phyloP scores from a whole-genome alignment of 2,888 invertebrate species.

The Machimus rusticus region DNA sequence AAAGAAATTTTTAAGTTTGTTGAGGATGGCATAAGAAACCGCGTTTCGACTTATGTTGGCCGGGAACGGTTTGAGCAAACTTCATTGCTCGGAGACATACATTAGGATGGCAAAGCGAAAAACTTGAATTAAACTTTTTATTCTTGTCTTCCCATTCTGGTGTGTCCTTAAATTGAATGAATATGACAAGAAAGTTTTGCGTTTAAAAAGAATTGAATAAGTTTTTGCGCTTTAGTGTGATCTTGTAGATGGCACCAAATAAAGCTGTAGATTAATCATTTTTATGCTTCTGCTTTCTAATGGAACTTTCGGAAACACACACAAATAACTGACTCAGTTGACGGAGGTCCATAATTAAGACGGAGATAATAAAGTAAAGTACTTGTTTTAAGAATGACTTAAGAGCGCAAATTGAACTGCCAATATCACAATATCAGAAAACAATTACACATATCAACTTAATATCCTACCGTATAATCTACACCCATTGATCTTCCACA shows the following conservation, averaged over 20 bases:
- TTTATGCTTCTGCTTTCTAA: neutral
- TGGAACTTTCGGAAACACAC: neutral
- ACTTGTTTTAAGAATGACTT: neutral
- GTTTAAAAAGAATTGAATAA: conserved; percentile 30
- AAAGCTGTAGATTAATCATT: conserved; percentile 14
- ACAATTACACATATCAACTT: conserved; percentile 22
- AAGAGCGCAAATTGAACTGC: neutral
- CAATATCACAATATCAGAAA: neutral
- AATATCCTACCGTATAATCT: conserved; percentile 25
- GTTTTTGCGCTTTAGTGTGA: neutral
- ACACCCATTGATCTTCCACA: conserved; percentile 4
- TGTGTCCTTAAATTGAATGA: conserved; percentile 17
- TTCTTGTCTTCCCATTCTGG: neutral
- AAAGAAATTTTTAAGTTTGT: neutral
- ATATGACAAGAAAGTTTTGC: conserved; percentile 37
- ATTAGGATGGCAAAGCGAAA: neutral
- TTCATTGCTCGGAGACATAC: neutral
- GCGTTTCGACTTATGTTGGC: neutral
- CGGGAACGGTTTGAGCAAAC: neutral
- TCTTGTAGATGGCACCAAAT: neutral
- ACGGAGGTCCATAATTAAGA: neutral
- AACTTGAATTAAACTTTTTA: conserved; percentile 37
- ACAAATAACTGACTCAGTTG: neutral
- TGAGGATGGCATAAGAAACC: neutral
- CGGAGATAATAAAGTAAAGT: neutral